phyloP scores from a whole-genome alignment of 2,797 vertebrate genomes.

The Taeniopygia guttata region DNA sequence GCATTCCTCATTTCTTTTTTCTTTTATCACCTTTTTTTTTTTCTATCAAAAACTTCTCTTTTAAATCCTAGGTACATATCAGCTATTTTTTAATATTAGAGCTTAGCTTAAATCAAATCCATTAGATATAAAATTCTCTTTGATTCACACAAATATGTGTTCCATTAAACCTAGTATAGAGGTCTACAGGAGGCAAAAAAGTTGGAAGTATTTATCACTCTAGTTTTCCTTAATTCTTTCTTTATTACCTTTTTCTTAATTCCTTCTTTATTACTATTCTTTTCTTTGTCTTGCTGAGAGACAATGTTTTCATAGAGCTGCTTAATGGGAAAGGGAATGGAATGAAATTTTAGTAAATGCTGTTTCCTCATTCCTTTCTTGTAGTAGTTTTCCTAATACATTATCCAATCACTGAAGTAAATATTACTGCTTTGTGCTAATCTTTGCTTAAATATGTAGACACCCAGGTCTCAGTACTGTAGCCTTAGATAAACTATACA shows the following conservation, averaged over 20 bases:
- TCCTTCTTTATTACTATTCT: slow-evolving; percentile 50
- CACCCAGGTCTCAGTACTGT: neutral
- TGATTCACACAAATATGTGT: slow-evolving; percentile 34
- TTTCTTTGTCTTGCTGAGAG: neutral
- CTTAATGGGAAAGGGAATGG: neutral
- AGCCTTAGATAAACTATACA: neutral
- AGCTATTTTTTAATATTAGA: slow-evolving; percentile 21
- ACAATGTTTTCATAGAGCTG: neutral
- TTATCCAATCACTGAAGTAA: neutral
- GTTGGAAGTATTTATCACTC: slow-evolving; percentile 12
- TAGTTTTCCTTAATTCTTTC: slow-evolving; percentile 19
- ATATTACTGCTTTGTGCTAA: neutral
- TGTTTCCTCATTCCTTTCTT: neutral
- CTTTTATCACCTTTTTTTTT: neutral
- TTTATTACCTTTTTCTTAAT: slow-evolving; percentile 24
- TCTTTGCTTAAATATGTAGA: neutral
- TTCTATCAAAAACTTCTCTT: neutral
- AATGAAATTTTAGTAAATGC: neutral
- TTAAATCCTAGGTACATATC: neutral
- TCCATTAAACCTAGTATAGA: neutral
- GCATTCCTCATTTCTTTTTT: neutral
- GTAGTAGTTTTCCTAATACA: neutral
- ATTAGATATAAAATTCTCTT: slow-evolving; percentile 20
- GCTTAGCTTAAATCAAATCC: slow-evolving; percentile 31
- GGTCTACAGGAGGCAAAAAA: neutral